Base-by-base conservation (phyloP, 2,888 invertebrate genomes). In the Lumbricus terrestris region DNA sequence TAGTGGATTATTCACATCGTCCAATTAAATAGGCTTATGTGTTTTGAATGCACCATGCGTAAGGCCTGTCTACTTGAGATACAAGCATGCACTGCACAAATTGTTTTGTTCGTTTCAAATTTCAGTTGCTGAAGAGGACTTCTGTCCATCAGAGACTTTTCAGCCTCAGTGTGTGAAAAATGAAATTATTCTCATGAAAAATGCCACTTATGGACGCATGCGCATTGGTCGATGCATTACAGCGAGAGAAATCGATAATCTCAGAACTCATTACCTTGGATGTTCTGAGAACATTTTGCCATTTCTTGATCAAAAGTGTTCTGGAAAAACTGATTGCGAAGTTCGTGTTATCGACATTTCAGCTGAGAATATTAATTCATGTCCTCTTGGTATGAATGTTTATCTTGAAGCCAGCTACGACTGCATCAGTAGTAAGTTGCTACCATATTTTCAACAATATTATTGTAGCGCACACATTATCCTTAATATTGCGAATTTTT, bases 351-450 rank as follows among this genome's bases (percentile, higher is more conserved):
- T 42, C 42, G 47, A 47, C 11, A 69, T 88, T 38, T 37, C 29
- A 11, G 33, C 33, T 29, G 69, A 35, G 33, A 42, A 88, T 35
- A 29, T 35, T n/a, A 90, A 42, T 20, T n/a, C 88, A n/a, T 90
- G 90, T 34, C 42, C 85, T 42, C 42, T 42, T 83, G 54, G 35
- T 40, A 34, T 90, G 37, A 40, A 42, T 40, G 35, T 83, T 40
- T 90, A 90, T n/a, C 90, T 90, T 40, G 88, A 90, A 88, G 90
- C 54, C n/a, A 83, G 40, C 42, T 90, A 88, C n/a, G 33, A n/a
- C 42, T 90, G 90, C 85, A 37, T 37, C 34, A 85, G 85, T 85
- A 37, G 85, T 85, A 85, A 85, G 47, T 47, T n/a, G n/a, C n/a
- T n/a, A n/a, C 11, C 11, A 47, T 47, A 4, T 47, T 47, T 47